Base-by-base conservation (phyloP, 2,888 invertebrate genomes). In the Ichneumoninae sp. region DNA sequence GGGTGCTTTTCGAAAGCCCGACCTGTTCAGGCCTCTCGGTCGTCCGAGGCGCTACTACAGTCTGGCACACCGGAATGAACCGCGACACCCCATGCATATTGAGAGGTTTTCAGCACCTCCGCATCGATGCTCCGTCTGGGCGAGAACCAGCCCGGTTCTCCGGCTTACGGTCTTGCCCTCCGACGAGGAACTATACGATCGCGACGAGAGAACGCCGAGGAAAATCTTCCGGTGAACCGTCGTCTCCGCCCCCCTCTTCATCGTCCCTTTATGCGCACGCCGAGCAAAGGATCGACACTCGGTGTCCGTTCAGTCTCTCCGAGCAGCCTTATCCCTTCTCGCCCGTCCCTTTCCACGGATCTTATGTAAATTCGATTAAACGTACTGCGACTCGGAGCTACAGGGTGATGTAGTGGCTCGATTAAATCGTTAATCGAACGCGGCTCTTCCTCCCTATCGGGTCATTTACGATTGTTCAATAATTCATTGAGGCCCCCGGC, bases 401-500 rank as follows among this genome's bases (percentile, higher is more conserved):
- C 33, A 44, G 16, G 60, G 36, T 36, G 63, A 40, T 19, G 60
- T 44, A 57, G 71, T 60, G 70, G 76, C 66, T 68, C 83, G 87
- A 86, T 88, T 87, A 88, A 87, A 88, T 88, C 85, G 83, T 86
- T 86, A 86, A 87, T 83, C 81, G 87, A 82, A 87, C 85, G 81
- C 68, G 71, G 80, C 33, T 83, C 79, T 85, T 73, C 69, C 50
- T 16, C 68, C 80, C 80, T 75, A 76, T 83, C 86, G 86, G 83
- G 60, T 85, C 86, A 86, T 87, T 88, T 86, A 84, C 86, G 83
- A 86, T 84, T 85, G 86, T 86, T 88, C 85, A 86, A 88, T 88
- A 87, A 88, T 87, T 87, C 85, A 86, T 83, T 19, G 76, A 63
- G 63, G 5, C 77, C 66, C 36, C 54, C 57, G 1, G 0, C 10